Evolutionary conservation across 30 jellyfish, hydroid and myxozoan species (phyloP), one percentile per base, ranked within the genome.

Genomic region (Aurelia aurita): DNA sequence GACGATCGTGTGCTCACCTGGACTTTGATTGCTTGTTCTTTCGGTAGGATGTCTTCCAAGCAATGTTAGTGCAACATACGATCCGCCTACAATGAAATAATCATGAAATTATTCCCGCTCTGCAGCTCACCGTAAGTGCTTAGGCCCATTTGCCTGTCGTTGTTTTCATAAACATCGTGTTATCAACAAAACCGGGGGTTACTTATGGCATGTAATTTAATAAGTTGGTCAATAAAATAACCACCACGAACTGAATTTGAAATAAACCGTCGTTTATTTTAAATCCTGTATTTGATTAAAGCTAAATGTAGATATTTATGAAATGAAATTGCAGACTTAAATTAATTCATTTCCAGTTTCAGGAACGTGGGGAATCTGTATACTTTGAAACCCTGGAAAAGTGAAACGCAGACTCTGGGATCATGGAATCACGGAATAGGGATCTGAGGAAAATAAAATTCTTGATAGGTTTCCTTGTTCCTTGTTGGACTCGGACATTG

Each of bases 51-150:
- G 68, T 54, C 79, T 82, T 25, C 98, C 98, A 60, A 93, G 96
- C 22, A 93, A 75, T n/a, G 98, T 93, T 73, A 93, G 65, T 19
- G 98, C 97, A 20, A 93, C 98, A 68, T 69, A 93, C 15, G 96
- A 88, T 32, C 96, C 97, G 82, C 98, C 98, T 93, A 44, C 58
- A 84, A 81, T 29, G 19, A 88, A 86, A 79, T 57, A 13, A 15
- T 29, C 7, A 77, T 55, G 76, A 32, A 45, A 71, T 85, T 72
- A 73, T 61, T 21, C 51, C 51, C 13, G 51, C 51, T 39, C 51
- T 39, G 51, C 51, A 39, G 14, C 51, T 39, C 51, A 39, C 51
- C 51, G 1, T 39, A 39, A 39, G 51, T 19, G 67, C 29, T 55
- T 55, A 55, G 67, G 67, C 67, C 67, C 29, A 55, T 55, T 55